Evolutionary conservation across 2,888 invertebrate species (phyloP).

Genomic region (Napeogenes sylphis): DNA sequence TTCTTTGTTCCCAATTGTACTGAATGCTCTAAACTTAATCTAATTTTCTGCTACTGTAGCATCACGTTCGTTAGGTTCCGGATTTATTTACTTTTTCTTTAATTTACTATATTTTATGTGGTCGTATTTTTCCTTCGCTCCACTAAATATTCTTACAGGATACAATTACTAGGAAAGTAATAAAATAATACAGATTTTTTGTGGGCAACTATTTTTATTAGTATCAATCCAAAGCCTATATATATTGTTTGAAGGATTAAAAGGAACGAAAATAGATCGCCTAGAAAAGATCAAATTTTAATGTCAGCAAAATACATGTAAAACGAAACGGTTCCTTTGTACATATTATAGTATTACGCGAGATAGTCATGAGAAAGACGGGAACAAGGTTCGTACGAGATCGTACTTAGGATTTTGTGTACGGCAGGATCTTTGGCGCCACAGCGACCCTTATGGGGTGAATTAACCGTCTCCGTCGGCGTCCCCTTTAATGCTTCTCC

Average conservation of each 20-base stretch:
- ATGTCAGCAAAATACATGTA: background rate
- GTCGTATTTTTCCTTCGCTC: slow-evolving; percentile 45
- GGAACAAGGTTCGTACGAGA: slow-evolving; percentile 36
- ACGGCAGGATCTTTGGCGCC: slow-evolving; percentile 74
- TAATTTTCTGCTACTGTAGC: slow-evolving; percentile 63
- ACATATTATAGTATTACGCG: background rate
- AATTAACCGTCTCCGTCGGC: slow-evolving; percentile 71
- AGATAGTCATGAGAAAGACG: slow-evolving; percentile 33
- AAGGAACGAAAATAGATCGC: too few species aligned
- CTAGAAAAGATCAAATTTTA: too few species aligned
- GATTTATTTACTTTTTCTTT: slow-evolving; percentile 35
- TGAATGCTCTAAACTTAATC: slow-evolving; percentile 53
- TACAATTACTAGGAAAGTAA: slow-evolving; percentile 1
- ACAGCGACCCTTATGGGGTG: slow-evolving; percentile 73
- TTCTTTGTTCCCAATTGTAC: slow-evolving; percentile 53
- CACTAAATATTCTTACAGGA: slow-evolving; percentile 6
- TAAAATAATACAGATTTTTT: slow-evolving; percentile 1
- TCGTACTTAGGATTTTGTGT: slow-evolving; percentile 72
- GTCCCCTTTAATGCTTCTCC: slow-evolving; percentile 74
- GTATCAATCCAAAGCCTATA: too few species aligned
- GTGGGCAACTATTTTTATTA: too few species aligned
- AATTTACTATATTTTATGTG: slow-evolving; percentile 53
- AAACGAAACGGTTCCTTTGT: slow-evolving; percentile 2
- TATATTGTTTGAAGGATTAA: too few species aligned
- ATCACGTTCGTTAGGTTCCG: slow-evolving; percentile 50